Conservation (phyloP, 1,140 invertebrate species). For the Drosophila arawakana region DNA sequence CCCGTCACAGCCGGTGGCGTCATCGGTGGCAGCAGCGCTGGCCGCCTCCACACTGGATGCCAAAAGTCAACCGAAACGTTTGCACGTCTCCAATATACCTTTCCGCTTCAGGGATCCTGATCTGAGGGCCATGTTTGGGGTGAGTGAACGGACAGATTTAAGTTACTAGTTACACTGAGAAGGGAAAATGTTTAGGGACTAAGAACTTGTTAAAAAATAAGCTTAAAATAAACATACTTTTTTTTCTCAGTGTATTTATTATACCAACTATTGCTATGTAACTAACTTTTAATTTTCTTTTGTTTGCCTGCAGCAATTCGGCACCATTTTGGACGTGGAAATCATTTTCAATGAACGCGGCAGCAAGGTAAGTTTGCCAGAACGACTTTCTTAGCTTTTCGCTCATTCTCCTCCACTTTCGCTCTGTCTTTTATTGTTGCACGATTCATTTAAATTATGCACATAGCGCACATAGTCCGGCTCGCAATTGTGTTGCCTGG, state of each 20-base stretch:
- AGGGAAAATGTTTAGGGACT: too few relatives aligned
- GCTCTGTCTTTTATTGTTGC: constrained; percentile 30
- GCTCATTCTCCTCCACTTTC: background rate
- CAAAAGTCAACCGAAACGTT: constrained; percentile 92
- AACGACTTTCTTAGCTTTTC: constrained; percentile 4
- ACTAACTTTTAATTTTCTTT: constrained; percentile 68
- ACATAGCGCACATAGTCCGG: constrained; percentile 30
- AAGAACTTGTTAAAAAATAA: too few relatives aligned
- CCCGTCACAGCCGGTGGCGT: constrained; percentile 58
- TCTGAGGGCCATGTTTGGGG: constrained; percentile 98
- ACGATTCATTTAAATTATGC: constrained; percentile 55
- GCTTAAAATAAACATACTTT: too few relatives aligned
- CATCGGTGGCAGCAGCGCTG: constrained; percentile 63
- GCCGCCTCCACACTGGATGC: constrained; percentile 71
- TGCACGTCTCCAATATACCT: constrained; percentile 99
- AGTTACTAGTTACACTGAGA: too few relatives aligned
- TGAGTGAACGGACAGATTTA: constrained; percentile 86
- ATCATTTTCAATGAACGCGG: constrained; percentile 99
- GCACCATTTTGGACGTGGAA: constrained; percentile 99
- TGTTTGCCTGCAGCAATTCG: constrained; percentile 93
- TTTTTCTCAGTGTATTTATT: too few relatives aligned
- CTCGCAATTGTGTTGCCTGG: constrained; percentile 23
- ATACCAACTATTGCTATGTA: background rate
- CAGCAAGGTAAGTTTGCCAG: constrained; percentile 95
- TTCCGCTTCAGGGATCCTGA: constrained; percentile 99